Evolutionary conservation across 1,140 invertebrate genomes (phyloP), one percentile per base, ranked within the genome.

Genomic region (Hylyphantes graminicola): DNA sequence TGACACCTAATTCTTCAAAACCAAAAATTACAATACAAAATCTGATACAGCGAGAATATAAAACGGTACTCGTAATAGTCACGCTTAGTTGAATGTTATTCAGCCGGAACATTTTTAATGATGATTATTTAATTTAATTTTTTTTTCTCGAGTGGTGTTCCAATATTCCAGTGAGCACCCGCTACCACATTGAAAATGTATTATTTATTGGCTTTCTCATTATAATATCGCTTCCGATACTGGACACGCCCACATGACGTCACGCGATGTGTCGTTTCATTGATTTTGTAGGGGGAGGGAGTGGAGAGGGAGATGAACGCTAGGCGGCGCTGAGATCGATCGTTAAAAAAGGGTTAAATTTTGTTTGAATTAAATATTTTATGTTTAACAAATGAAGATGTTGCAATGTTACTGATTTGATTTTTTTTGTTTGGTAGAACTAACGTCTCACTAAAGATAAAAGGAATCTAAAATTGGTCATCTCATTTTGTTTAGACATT

Each of bases 191-290:
- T 80, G 48, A 83, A 57, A 73, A 59, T 67, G 53, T 75, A 83
- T 65, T 83, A 83, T 83, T 83, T 83, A 83, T 83, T 83, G 72
- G 55, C 55, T 48, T 19, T 53, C 79, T 83, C 80, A 83, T 83
- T 83, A 83, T 83, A 83, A 83, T 83, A 83, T 83, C 80, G 75
- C 80, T 83, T 83, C 80, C 80, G 80, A 83, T 83, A 50, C 55
- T 12, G n/a, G 57, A 57, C 63, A 64, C 80, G 72, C 80, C 80
- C 70, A 53, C 21, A 61, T 83, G 70, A 83, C 80, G 80, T 83
- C 80, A 83, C 5, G 19, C 9, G 11, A 19, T 17, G 21, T 19
- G n/a, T 81, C 48, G 79, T 73, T 35, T 72, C 55, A 63, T 72
- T 79, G 19, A 64, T 54, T 81, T 11, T 51, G 50, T 7, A 21